Evolutionary conservation across 2,888 invertebrate genomes (phyloP), one percentile per base, ranked within the genome.

Genomic region (Pasiphila rectangulata): DNA sequence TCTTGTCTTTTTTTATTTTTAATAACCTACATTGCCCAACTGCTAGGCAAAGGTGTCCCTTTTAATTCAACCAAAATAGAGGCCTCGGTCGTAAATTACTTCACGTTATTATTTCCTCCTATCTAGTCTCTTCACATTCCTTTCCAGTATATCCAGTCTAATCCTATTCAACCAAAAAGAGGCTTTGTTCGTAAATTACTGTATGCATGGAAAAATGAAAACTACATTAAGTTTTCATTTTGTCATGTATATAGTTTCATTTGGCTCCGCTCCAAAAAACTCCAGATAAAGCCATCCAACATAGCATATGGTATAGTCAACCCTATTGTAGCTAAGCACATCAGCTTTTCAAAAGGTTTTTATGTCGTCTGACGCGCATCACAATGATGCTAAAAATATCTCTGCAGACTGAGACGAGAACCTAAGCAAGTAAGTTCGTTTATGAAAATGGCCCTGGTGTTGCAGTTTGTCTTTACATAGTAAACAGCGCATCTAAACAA

Each of bases 231-330:
- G 24, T 30, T 44, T 45, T 49, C 13, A 45, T 37, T 37, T 37
- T 20, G 32, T 41, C 36, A 37, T 29, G 29, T 24, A 39, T 40
- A 30, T 36, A 13, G 36, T 37, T 37, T 40, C 15, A 41, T 50
- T 50, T 50, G 50, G 50, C 50, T 16, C 45, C 2, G 45, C 21
- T 45, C 50, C 50, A 50, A 41, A 41, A 41, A 41, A 29, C 23
- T 29, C 19, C 23, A 4, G 29, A 34, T 36, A 48, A 44, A 40
- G 36, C 37, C 15, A 23, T 21, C 9, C 15, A 12, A 36, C 40
- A 50, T 27, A 45, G 7, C 24, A 29, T 13, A 38, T 17, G 21
- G 17, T 9, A 40, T 25, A 27, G 44, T 9, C 10, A 35, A 41
- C 36, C 13, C 40, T 30, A 44, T 48, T 48, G 39, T 49, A 36